Conservation (phyloP, 2,113 vertebrate species). For the Dipodomys stephensi region DNA sequence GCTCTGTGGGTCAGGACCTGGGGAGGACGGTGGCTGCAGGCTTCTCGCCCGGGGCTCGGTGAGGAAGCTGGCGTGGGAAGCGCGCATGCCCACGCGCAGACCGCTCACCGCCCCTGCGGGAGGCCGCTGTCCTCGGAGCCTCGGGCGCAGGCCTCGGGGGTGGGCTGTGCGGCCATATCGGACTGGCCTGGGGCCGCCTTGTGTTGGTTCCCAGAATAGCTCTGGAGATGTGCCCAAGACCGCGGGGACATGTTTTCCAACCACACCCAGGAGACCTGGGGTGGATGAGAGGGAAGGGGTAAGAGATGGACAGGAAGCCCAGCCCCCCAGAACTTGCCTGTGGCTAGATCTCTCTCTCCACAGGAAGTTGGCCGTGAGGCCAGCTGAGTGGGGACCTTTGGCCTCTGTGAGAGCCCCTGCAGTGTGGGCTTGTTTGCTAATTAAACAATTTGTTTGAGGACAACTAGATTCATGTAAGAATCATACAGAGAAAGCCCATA, state of each 20-base stretch:
- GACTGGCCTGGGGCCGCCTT: background rate
- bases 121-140: background rate
- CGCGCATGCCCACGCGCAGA: background rate
- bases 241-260: background rate
- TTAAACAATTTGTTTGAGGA: background rate
- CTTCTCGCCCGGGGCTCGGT: background rate
- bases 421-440: background rate
- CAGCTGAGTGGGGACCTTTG: background rate
- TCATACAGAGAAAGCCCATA: background rate
- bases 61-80: too few relatives aligned
- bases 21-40: background rate
- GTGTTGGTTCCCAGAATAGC: too few relatives aligned
- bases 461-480: background rate
- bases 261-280: background rate
- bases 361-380: background rate
- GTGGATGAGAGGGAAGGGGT: background rate
- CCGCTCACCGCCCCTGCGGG: too few relatives aligned
- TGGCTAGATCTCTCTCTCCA: too few relatives aligned
- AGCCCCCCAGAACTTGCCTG: too few relatives aligned
- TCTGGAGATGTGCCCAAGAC: too few relatives aligned
- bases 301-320: background rate
- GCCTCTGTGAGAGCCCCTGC: background rate
- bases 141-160: background rate
- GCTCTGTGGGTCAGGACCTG: background rate
- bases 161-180: too few relatives aligned